A percentile compares a stretch with the other conserved stretches of the same genome.
phyloP scores from a whole-genome alignment of 2,888 invertebrate species.

The Phortica magna region DNA sequence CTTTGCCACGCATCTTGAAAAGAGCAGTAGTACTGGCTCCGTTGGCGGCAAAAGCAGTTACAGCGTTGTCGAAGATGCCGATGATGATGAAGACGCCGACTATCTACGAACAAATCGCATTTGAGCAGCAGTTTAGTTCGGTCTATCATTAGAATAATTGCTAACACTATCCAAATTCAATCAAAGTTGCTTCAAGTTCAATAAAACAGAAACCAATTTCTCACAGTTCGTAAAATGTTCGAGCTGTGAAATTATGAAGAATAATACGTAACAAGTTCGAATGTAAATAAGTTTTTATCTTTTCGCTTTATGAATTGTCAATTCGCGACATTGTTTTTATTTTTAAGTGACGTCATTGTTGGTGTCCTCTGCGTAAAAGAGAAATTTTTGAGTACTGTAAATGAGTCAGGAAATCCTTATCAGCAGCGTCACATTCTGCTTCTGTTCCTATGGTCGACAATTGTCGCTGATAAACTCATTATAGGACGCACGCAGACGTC shows the following conservation, averaged over 20 bases:
- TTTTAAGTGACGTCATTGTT: background rate
- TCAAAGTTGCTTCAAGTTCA: background rate
- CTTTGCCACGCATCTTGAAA: constrained; percentile 90
- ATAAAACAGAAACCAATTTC: background rate
- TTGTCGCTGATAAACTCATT: no score
- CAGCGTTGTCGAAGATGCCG: constrained; percentile 78
- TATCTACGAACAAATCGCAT: constrained; percentile 60
- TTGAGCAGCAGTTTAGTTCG: constrained; percentile 22
- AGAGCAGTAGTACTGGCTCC: constrained; percentile 58
- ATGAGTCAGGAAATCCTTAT: no score
- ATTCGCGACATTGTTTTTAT: background rate
- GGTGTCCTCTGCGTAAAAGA: background rate
- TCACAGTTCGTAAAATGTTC: background rate
- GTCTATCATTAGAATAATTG: background rate
- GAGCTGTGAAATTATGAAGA: background rate
- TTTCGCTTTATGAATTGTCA: background rate
- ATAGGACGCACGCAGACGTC: no score
- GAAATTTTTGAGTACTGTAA: no score
- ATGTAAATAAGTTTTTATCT: background rate
- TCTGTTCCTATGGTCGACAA: background rate
- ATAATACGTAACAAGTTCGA: background rate
- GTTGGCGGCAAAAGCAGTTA: constrained; percentile 73
- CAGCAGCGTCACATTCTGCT: background rate
- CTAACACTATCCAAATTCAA: background rate
- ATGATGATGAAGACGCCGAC: constrained; percentile 79